Evolutionary conservation across 2,113 vertebrate species (phyloP).

Genomic region (Pelecanoides urinatrix): DNA sequence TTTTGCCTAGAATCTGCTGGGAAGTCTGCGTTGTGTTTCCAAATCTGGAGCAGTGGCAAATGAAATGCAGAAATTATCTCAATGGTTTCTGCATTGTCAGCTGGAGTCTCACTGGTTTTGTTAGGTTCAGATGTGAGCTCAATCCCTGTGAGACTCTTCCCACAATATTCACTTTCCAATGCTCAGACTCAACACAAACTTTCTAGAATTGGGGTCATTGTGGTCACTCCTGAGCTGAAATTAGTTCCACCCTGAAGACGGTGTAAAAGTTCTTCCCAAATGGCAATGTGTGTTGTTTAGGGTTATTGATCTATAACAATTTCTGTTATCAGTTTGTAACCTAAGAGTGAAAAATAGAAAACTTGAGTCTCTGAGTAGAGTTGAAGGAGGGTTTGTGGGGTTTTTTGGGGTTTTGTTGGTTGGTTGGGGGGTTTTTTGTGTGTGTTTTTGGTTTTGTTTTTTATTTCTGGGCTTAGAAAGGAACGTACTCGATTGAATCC

Average conservation of each 20-base stretch:
- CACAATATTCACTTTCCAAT: not conserved
- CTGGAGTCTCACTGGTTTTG: not conserved
- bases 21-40: not conserved
- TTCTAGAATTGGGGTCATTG: not conserved
- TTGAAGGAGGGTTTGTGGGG: not conserved
- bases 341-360: not conserved
- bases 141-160: not conserved
- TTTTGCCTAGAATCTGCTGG: not conserved
- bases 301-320: not conserved
- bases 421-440: not conserved
- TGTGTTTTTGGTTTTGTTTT: not conserved
- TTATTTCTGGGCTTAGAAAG: slow-evolving; percentile 66
- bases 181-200: not conserved
- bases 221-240: not conserved
- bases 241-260: not conserved
- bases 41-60: not conserved
- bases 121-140: not conserved
- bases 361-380: not conserved
- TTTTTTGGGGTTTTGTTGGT: too few relatives aligned
- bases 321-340: not conserved
- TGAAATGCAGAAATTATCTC: not conserved
- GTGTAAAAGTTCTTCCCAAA: not conserved
- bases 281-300: not conserved
- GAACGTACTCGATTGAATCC: slow-evolving; percentile 70
- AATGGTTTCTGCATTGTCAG: not conserved